These are phyloP conservation scores for Dipodomys stephensi DNA, from an alignment of 2,113 vertebrate species.

Conservation along the genomic window DNA sequence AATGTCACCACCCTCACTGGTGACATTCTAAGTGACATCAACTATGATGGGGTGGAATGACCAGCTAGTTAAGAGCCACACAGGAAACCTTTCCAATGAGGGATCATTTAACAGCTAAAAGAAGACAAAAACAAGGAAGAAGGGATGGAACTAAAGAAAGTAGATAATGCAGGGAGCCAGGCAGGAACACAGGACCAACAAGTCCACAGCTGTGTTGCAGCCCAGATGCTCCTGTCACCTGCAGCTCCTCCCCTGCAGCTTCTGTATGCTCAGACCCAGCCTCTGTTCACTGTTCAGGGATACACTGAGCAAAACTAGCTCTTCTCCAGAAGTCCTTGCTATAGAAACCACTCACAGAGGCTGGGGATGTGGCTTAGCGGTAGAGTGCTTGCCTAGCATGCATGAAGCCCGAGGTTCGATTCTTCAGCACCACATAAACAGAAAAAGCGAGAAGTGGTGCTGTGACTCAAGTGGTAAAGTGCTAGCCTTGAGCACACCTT, in stretches of 20 bases:
- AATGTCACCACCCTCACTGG: no score
- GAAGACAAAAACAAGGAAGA: background rate
- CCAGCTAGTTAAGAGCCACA: background rate
- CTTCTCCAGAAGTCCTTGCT: background rate
- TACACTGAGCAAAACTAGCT: background rate
- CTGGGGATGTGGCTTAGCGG: no score
- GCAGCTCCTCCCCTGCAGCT: no score
- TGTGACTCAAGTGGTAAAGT: no score
- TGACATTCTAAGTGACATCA: background rate
- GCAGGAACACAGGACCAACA: background rate
- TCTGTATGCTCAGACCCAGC: background rate
- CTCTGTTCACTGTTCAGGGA: background rate
- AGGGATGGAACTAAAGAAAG: background rate
- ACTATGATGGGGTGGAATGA: background rate
- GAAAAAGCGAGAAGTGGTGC: no score
- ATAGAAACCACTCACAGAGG: background rate
- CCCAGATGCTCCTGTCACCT: background rate
- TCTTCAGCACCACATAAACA: no score
- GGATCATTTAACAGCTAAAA: background rate
- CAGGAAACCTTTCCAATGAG: background rate
- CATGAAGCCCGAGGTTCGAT: no score
- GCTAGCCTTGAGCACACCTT: no score
- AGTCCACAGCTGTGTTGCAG: background rate
- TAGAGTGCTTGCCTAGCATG: no score
- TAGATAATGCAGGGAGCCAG: rapidly evolving